Evolutionary conservation across 64 coral and sea anemone genomes (phyloP).

Genomic region (Dendronephthya gigantea): DNA sequence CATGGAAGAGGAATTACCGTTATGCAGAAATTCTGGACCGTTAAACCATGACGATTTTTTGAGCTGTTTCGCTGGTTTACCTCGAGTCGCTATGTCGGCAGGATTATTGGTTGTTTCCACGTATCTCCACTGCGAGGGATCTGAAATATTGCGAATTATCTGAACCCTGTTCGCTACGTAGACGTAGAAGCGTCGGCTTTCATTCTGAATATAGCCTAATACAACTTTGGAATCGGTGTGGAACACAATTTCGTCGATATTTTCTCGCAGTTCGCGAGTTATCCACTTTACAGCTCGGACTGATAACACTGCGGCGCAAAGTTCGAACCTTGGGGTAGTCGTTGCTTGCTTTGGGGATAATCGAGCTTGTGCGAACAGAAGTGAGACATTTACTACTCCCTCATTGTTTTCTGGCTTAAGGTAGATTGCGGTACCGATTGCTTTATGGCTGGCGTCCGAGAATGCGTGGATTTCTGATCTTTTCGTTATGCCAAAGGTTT

Average conservation of each 20-base stretch:
- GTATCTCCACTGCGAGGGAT: not conserved
- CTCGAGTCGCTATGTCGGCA: too few relatives aligned
- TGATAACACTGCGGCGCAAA: not conserved
- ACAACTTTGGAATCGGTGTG: not conserved
- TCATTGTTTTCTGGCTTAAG: not conserved
- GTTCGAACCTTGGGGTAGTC: not conserved
- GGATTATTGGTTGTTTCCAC: not conserved
- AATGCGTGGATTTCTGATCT: not conserved
- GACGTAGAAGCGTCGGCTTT: not conserved
- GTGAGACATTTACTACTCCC: not conserved
- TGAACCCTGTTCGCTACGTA: not conserved
- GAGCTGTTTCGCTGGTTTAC: too few relatives aligned
- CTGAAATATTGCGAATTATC: not conserved
- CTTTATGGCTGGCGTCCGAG: not conserved
- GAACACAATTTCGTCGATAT: not conserved
- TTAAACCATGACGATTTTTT: too few relatives aligned
- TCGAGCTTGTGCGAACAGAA: not conserved
- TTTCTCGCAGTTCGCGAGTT: not conserved
- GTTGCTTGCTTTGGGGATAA: too few relatives aligned
- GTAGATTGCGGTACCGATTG: not conserved
- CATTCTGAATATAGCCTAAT: not conserved
- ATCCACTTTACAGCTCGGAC: not conserved
- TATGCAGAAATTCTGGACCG: too few relatives aligned
- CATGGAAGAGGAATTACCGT: too few relatives aligned
- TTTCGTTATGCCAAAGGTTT: not conserved